Base-by-base conservation (phyloP, 2,888 invertebrate genomes). In the Lycaena phlaeas region DNA sequence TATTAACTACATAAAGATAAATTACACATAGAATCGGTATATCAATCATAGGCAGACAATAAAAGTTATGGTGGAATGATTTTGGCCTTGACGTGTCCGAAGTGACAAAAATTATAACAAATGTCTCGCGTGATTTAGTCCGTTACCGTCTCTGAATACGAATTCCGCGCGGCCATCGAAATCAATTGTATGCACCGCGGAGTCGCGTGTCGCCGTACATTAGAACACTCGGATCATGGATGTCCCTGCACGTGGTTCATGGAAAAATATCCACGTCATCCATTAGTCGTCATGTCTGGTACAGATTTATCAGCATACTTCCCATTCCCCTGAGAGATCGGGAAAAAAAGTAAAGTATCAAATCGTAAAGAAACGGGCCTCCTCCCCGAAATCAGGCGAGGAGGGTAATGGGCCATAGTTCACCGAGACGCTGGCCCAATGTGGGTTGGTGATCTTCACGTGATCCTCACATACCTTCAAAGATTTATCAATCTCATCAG, bases 121-220 rank as follows among this genome's bases (percentile, higher is more conserved):
- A 31, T 59, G 50, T 51, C 52, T 64, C 53, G 67, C 67, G 70
- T 72, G 69, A 68, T 66, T 48, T 54, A 46, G 50, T 53, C 56
- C 51, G 63, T 60, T 59, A 63, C 45, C 43, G 45, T 49, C 44
- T 54, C 50, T n/a, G n/a, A n/a, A 53, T 53, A 57, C 53, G 54
- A 52, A 59, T 56, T 55, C 60, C 59, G 60, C 52, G 50, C 49
- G 38, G 45, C 48, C 62, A 61, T 59, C 67, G 61, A 60, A 59
- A 63, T 60, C 64, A 72, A 74, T 74, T 71, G 68, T 59, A 56
- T 51, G n/a, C n/a, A n/a, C n/a, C n/a, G n/a, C n/a, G n/a, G n/a
- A 48, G 55, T 68, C 61, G 66, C 65, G 64, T 68, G 66, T 56
- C 51, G 46, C 57, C 51, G 51, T 52, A 51, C 57, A 59, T 59